phyloP scores from a whole-genome alignment of 2,797 vertebrate genomes.

The Gallinago solitaria region DNA sequence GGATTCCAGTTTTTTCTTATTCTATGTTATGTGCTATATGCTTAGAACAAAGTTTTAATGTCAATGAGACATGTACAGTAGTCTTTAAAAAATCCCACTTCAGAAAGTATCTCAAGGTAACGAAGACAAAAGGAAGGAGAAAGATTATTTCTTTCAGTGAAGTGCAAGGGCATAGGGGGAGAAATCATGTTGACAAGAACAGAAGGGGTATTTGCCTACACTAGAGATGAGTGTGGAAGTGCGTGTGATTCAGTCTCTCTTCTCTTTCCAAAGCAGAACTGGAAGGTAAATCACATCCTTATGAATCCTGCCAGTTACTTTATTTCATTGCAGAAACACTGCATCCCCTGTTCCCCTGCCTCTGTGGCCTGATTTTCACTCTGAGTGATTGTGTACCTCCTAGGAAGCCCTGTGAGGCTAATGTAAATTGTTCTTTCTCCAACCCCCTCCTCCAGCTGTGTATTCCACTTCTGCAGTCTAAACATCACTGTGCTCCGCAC shows the following conservation, averaged over 20 bases:
- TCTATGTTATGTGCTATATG: background rate
- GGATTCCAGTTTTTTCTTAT: background rate
- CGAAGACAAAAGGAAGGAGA: background rate
- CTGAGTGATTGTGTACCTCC: background rate
- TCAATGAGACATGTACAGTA: background rate
- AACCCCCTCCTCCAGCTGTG: background rate
- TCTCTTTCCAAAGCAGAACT: background rate
- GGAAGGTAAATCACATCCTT: background rate
- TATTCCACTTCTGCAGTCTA: background rate
- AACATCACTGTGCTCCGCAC: background rate
- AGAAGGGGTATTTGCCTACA: background rate
- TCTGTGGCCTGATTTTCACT: background rate
- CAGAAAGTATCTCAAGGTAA: background rate
- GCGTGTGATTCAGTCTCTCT: background rate
- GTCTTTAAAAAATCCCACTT: background rate
- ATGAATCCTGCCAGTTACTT: background rate
- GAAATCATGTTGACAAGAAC: background rate
- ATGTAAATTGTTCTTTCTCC: background rate
- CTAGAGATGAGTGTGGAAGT: background rate
- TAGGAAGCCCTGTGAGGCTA: background rate
- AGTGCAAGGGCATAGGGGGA: background rate
- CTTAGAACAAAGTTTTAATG: background rate
- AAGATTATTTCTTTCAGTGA: background rate
- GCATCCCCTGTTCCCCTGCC: background rate
- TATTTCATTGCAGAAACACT: background rate